A percentile compares a stretch with the other conserved stretches of the same genome.
Evolutionary conservation across 2,113 vertebrate genomes (phyloP).

Genomic region (Hemiscyllium ocellatum): DNA sequence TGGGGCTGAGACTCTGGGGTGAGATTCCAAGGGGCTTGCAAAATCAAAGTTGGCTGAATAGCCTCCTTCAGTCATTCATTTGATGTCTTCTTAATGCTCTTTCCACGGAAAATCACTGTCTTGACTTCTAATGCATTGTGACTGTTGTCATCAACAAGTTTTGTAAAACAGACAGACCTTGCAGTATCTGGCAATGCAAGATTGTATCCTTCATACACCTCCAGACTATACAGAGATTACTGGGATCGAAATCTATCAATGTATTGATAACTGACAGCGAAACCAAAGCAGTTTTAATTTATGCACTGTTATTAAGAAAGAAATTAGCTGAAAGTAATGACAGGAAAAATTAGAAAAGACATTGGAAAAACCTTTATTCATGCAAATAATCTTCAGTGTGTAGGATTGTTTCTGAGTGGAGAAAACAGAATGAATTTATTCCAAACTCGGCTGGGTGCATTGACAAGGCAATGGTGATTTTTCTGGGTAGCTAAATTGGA

Average conservation of each 20-base stretch:
- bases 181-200: not conserved
- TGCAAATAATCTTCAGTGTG: not conserved
- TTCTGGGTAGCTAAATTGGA: not conserved
- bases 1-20: not conserved
- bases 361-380: not conserved
- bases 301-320: not conserved
- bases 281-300: not conserved
- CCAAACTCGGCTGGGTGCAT: not conserved
- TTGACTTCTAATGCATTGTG: not conserved
- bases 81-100: not conserved
- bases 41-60: not conserved
- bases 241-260: not conserved
- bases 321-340: not conserved
- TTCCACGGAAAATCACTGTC: not conserved
- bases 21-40: not conserved
- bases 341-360: not conserved
- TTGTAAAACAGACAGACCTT: not conserved
- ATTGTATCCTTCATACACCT: not conserved
- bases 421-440: not conserved
- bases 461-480: not conserved
- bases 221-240: not conserved
- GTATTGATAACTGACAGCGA: not conserved
- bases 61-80: not conserved
- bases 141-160: not conserved
- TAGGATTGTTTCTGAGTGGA: not conserved